Evolutionary conservation across 1,140 invertebrate genomes (phyloP), one percentile per base, ranked within the genome.

Genomic region (Panagrolaimus sp.): DNA sequence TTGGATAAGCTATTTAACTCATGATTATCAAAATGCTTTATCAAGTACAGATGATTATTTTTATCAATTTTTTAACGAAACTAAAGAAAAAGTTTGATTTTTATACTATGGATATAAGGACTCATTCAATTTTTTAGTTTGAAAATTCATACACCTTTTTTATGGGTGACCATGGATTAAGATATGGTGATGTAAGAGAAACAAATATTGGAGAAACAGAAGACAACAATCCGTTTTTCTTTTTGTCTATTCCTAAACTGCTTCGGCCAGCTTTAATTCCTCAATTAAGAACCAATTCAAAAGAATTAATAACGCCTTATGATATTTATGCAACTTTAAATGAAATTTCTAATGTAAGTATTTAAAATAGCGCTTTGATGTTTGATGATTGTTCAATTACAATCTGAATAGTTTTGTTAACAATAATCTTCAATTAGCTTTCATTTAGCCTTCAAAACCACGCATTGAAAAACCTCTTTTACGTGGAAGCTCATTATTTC

Each of bases 271-370:
- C 43, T 4, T 27, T 38, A 7, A 20, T 73, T 47, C 9, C 63
- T 43, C 27, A 48, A 38, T 31, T 73, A 25, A 44, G 46, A 42
- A 25, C 68, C n/a, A 73, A 73, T 43, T n/a, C 72, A 0, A 31
- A 43, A 62, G 47, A 73, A 48, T 46, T 73, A 5, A 72, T 73
- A 23, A 73, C 71, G 9, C 71, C 72, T 48, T 73, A 66, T 27
- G 71, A 73, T 43, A 66, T 65, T 9, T 45, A 70, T 31, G 71
- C 71, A 8, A 72, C 67, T 5, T 23, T 72, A 14, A 44, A 72
- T 45, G 67, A 72, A 47, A 62, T 72, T 46, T 47, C 47, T 13
- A 57, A 71, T 38, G 67, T 66, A 42, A 20, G 57, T 43, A 11
- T 14, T 43, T n/a, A n/a, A n/a, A n/a, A n/a, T n/a, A n/a, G n/a